A percentile compares a stretch with the other conserved stretches of the same genome.
These are phyloP conservation scores for Tenebrio molitor DNA, from an alignment of 1,140 invertebrate species.

Conservation along the genomic window DNA sequence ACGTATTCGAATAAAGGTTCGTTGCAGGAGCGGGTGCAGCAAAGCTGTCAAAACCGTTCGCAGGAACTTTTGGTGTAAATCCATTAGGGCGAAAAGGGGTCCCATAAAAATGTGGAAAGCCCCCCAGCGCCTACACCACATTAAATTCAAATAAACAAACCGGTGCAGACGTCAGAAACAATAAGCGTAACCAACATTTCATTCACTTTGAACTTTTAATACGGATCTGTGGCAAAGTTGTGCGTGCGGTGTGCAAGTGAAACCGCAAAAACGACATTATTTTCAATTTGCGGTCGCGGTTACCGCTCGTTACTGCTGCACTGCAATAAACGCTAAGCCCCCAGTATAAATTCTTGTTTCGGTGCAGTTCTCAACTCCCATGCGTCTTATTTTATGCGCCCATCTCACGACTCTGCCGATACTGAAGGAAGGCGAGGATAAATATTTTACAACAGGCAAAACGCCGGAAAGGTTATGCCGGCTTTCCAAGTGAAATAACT, in stretches of 20 bases:
- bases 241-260: constrained; percentile 40
- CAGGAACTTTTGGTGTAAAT: constrained; percentile 52
- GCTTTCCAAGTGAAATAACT: constrained; percentile 1
- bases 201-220: constrained; percentile 47
- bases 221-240: constrained; percentile 5
- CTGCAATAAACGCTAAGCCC: constrained; percentile 44
- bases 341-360: constrained; percentile 48
- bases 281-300: constrained; percentile 51
- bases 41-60: too few relatives aligned
- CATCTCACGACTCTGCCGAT: constrained; percentile 25
- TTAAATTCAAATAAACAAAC: constrained; percentile 51
- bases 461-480: constrained; percentile 16
- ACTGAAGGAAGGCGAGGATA: constrained; percentile 29
- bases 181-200: constrained; percentile 47
- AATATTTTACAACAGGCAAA: constrained; percentile 35
- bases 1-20: too few relatives aligned
- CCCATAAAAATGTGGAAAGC: constrained; percentile 40
- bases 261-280: constrained; percentile 51
- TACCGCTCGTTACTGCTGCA: constrained; percentile 47
- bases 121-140: constrained; percentile 18
- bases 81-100: constrained; percentile 34
- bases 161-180: constrained; percentile 47
- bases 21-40: too few relatives aligned
- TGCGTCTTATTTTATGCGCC: constrained; percentile 46
- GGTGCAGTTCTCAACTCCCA: constrained; percentile 43